A percentile compares a stretch with the other conserved stretches of the same genome.
These are phyloP conservation scores for Magallana angulata DNA, from an alignment of 1,140 invertebrate species.

Conservation along the genomic window DNA sequence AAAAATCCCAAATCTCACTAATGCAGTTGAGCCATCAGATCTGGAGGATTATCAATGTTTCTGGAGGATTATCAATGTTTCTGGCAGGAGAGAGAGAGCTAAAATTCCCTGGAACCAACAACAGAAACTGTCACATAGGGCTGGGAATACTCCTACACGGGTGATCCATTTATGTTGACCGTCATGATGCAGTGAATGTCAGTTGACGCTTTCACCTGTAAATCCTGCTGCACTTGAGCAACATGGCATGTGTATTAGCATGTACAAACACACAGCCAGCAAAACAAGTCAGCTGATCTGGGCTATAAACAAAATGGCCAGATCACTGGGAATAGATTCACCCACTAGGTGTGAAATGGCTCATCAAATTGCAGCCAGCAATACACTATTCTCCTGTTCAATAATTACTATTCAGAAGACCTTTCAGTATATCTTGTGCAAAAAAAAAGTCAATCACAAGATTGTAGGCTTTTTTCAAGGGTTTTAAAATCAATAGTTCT, in stretches of 20 bases:
- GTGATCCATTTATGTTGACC: background rate
- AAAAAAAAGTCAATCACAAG: constrained; percentile 2
- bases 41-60: background rate
- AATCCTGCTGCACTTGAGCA: background rate
- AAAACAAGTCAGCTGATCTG: background rate
- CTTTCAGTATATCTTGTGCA: background rate
- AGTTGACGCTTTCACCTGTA: background rate
- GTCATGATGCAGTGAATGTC: background rate
- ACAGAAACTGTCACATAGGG: background rate
- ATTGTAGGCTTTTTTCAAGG: background rate
- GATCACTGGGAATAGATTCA: background rate
- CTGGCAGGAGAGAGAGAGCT: no score
- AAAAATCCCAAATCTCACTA: background rate
- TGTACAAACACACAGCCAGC: background rate
- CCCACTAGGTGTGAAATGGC: background rate
- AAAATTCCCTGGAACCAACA: background rate
- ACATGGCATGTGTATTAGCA: background rate
- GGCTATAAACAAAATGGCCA: background rate
- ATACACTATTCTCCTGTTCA: background rate
- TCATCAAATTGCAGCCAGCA: background rate
- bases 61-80: background rate
- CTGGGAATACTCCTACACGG: background rate
- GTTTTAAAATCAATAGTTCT: constrained; percentile 5
- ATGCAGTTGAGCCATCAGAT: background rate
- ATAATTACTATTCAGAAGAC: constrained; percentile 6